phyloP scores from a whole-genome alignment of 2,888 invertebrate species.

The Pseudoips prasinana region DNA sequence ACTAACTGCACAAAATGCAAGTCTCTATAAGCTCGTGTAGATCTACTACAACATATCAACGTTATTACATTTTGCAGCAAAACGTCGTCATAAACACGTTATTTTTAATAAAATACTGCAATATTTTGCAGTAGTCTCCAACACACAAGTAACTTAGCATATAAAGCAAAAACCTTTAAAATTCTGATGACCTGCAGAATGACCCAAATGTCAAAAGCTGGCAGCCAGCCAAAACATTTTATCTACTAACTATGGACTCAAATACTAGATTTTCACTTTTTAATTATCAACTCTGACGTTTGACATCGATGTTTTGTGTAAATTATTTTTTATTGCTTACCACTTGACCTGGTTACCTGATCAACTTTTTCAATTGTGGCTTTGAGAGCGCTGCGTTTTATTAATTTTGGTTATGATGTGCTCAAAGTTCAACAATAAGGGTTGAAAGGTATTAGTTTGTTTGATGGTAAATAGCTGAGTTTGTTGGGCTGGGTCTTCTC shows the following conservation, averaged over 20 bases:
- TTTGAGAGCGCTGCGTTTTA: not conserved
- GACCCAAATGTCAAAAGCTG: slow-evolving; percentile 68
- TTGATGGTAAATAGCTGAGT: too few relatives aligned
- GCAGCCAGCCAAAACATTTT: slow-evolving; percentile 64
- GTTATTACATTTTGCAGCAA: too few relatives aligned
- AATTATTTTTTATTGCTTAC: slow-evolving; percentile 28
- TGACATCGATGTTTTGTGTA: slow-evolving; percentile 41
- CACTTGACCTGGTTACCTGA: slow-evolving; percentile 36
- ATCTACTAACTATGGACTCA: slow-evolving; percentile 60
- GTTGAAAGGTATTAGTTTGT: too few relatives aligned
- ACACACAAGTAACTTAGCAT: slow-evolving; percentile 5
- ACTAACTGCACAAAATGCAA: too few relatives aligned
- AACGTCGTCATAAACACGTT: too few relatives aligned
- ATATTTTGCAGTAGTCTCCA: not conserved
- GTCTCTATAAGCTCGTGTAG: too few relatives aligned
- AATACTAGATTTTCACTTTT: slow-evolving; percentile 69
- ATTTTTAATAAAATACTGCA: too few relatives aligned
- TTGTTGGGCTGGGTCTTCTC: too few relatives aligned
- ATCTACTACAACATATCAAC: too few relatives aligned
- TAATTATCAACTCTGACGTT: slow-evolving; percentile 68
- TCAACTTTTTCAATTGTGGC: slow-evolving; percentile 24
- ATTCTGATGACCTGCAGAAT: slow-evolving; percentile 49
- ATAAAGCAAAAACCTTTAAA: slow-evolving; percentile 24
- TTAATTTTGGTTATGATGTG: too few relatives aligned
- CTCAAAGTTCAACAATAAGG: too few relatives aligned